Percentiles rank a stretch among this genome's conserved stretches.
Evolutionary conservation across 2,888 invertebrate genomes (phyloP).

Genomic region (Meta bourneti): DNA sequence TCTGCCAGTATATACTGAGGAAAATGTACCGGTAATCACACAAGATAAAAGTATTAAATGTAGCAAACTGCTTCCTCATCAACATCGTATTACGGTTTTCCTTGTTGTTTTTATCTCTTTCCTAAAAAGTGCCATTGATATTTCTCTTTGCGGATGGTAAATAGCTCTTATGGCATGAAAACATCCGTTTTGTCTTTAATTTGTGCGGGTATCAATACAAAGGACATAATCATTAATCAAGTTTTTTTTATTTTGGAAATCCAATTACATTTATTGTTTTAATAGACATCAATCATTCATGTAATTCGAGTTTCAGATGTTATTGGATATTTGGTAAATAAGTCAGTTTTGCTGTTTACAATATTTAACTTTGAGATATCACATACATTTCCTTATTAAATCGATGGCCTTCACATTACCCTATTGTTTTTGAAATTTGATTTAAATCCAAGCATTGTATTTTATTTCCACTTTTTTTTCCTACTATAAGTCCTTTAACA

Average conservation of each 20-base stretch:
- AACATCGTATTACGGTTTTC: background rate
- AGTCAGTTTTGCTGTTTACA: no score
- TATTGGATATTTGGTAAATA: no score
- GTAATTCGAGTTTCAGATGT: no score
- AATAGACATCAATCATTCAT: no score
- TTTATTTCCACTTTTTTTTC: no score
- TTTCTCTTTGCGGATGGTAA: background rate
- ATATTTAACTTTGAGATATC: no score
- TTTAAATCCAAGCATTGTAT: no score
- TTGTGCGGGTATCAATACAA: background rate
- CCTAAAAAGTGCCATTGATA: background rate
- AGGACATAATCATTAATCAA: background rate
- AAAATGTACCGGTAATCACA: background rate
- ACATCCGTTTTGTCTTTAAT: background rate
- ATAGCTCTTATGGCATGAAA: background rate
- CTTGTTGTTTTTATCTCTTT: background rate
- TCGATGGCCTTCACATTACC: no score
- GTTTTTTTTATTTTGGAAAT: background rate
- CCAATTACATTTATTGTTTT: background rate
- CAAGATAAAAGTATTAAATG: background rate
- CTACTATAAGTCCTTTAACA: no score
- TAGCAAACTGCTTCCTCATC: background rate
- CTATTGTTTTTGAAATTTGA: no score
- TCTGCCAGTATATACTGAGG: conserved; percentile 24
- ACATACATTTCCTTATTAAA: no score